Evolutionary conservation across 37 sponge, comb jelly and placozoan species (phyloP), one percentile per base, ranked within the genome.

Genomic region (Lycopodina hypogea): DNA sequence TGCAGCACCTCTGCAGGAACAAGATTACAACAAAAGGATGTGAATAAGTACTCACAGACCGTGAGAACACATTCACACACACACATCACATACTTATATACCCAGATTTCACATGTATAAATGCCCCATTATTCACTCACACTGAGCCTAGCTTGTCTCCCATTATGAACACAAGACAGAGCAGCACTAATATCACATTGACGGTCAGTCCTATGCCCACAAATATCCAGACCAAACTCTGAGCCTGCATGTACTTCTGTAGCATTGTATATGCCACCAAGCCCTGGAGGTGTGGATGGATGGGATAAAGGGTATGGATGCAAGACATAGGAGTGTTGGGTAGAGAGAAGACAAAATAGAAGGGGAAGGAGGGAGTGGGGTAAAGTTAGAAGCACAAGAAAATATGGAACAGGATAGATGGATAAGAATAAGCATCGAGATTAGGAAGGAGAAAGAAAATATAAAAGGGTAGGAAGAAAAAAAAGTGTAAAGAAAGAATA

Each of bases 231-330:
- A 88, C 84, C 26, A 88, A 22, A 72, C 82, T 83, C 89, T 84
- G 85, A 60, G 82, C 84, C 65, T 88, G 89, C 29, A 88, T 51
- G 79, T 78, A 88, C 72, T 78, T 78, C 69, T 83, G 79, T 53
- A 83, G 37, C 72, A 88, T 51, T 3, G 58, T 39, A 17, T 58
- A 72, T 23, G 83, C 7, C 28, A 83, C 28, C 69, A 83, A 15
- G 18, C 39, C 36, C 84, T 83, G 68, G 7, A 50, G 38, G 24
- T 30, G n/a, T n/a, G n/a, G n/a, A n/a, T n/a, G n/a, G n/a, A n/a
- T n/a, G n/a, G n/a, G n/a, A 29, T 61, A 70, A 24, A 4, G 28
- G n/a, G 48, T 2, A 30, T 65, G 4, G 33, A 65, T 65, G 7
- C 18, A 34, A 32, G 35, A 7, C 34, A 65, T 32, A 65, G 17